Evolutionary conservation across 2,113 vertebrate species (phyloP).

Genomic region (Eira barbara): DNA sequence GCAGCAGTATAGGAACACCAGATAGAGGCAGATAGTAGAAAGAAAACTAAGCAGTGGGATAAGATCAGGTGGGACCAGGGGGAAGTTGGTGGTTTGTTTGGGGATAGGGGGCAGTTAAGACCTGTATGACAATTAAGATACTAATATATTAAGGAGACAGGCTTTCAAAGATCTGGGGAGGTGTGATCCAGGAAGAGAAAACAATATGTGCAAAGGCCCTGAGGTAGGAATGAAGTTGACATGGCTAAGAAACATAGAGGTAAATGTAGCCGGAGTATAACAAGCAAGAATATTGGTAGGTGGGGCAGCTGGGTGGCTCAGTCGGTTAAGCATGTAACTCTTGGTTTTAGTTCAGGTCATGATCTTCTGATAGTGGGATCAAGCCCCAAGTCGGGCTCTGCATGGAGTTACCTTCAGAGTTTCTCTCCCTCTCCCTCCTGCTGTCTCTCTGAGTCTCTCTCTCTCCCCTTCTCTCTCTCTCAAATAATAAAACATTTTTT

Average conservation of each 20-base stretch:
- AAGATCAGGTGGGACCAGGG: neutral
- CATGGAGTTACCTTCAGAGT: too few relatives aligned
- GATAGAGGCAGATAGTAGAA: neutral
- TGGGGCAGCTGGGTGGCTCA: neutral
- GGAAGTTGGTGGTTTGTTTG: neutral
- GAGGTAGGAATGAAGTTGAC: neutral
- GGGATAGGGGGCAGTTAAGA: neutral
- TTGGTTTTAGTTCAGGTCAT: neutral
- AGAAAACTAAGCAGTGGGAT: neutral
- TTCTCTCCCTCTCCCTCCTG: neutral
- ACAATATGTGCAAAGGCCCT: neutral
- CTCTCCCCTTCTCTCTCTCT: neutral
- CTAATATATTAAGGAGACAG: neutral
- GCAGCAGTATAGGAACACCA: neutral
- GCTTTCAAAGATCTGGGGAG: neutral
- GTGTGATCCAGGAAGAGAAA: neutral
- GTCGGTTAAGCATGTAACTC: neutral
- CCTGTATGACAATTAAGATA: neutral
- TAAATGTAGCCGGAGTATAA: neutral
- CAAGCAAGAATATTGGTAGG: neutral
- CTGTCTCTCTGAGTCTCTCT: neutral
- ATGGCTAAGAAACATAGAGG: neutral
- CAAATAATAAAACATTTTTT: neutral
- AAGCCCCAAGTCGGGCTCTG: neutral
- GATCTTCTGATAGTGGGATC: neutral